Conservation (phyloP, 1,140 invertebrate genomes). For the Araneus ventricosus region DNA sequence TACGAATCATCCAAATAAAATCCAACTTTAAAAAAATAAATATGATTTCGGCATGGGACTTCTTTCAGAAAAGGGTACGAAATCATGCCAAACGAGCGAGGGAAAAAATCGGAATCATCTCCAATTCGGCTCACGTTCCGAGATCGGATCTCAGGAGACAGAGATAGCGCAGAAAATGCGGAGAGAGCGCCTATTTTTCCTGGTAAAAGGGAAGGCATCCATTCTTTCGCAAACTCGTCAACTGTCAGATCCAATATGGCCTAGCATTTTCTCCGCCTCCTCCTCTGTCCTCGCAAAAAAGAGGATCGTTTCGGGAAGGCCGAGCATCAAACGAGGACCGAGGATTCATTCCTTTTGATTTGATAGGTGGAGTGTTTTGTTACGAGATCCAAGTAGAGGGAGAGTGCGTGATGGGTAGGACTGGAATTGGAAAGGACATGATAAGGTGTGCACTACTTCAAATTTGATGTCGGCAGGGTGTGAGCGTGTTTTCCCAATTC, state of each 20-base stretch:
- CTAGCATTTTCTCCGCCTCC: not conserved
- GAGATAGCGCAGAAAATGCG: not conserved
- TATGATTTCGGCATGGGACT: too few species aligned
- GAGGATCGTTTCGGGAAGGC: not conserved
- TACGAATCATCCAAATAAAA: too few species aligned
- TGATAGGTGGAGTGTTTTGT: conserved; percentile 51
- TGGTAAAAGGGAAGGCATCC: conserved; percentile 48
- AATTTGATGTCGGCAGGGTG: not conserved
- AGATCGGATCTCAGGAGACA: conserved; percentile 59
- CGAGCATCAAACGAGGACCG: not conserved
- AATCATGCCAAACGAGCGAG: not conserved
- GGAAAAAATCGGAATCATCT: not conserved
- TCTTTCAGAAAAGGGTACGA: conserved; percentile 16
- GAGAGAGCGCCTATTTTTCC: not conserved
- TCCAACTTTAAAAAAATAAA: too few species aligned
- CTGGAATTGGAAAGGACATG: not conserved
- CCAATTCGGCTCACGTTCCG: conserved; percentile 58
- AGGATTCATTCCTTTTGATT: conserved; percentile 66
- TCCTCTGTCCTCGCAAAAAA: not conserved
- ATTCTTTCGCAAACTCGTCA: conserved; percentile 66
- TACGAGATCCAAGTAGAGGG: not conserved
- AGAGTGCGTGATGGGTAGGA: not conserved
- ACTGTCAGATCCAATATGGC: conserved; percentile 72
- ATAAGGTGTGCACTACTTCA: not conserved
- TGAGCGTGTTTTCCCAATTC: not conserved